Base-by-base conservation (phyloP, 2,888 invertebrate species). In the Ashinkailepas kermadecensis region DNA sequence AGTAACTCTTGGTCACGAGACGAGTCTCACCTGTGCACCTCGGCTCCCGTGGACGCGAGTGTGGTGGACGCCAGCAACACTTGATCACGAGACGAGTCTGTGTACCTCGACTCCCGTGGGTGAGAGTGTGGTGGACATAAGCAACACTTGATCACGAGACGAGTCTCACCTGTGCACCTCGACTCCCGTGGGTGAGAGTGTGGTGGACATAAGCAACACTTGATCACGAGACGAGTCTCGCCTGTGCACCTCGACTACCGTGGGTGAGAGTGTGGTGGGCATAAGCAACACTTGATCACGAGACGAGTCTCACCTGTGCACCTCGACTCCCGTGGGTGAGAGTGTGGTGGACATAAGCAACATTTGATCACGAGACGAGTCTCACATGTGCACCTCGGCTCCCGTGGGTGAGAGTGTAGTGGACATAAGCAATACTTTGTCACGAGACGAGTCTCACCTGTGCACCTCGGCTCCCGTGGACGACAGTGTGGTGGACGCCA, bases 271-370 rank as follows among this genome's bases (percentile, higher is more conserved):
- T 56, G 65, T 21, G 59, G 54, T 15, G 62, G 11, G 25, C 74
- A n/a, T n/a, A n/a, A n/a, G n/a, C n/a, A n/a, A n/a, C n/a, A n/a
- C n/a, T n/a, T n/a, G n/a, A n/a, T n/a, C n/a, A n/a, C n/a, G n/a
- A 62, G 58, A 18, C 70, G 74, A 6, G 67, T 4, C 21, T 7
- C 23, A 67, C 25, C 25, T 56, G 39, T 25, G 15, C 79, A 57
- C 57, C 25, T 21, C 81, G 12, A 82, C 83, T 83, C 87, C 87
- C 11, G 86, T 84, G 83, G 85, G 83, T 78, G 87, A 86, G 25
- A 86, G 86, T 18, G 86, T 84, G 13, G 86, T 84, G 81, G 85
- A 85, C n/a, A n/a, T n/a, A n/a, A 58, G 59, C 11, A 15, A 59
- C 12, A 13, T 1, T 59, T 59, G 59, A 15, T 13, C 12, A 15